phyloP scores from a whole-genome alignment of 2,888 invertebrate genomes.

The Gasteruption jaculator region DNA sequence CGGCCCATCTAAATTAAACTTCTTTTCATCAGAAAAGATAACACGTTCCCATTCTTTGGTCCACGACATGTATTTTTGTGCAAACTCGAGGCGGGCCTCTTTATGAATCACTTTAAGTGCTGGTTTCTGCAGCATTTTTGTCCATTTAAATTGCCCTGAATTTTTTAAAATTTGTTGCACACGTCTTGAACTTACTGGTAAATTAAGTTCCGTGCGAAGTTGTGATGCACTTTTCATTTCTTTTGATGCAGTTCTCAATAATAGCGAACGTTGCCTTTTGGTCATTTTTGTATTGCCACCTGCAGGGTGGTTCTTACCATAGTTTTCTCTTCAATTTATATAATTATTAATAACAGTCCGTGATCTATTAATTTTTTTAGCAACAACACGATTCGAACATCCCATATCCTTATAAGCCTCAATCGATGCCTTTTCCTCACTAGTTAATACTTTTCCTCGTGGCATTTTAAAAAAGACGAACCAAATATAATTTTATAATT shows the following conservation, averaged over 20 bases:
- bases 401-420: constrained; percentile 5
- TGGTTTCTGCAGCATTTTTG: constrained; percentile 8
- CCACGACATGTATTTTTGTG: constrained; percentile 5
- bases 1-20: constrained; percentile 11
- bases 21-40: constrained; percentile 11
- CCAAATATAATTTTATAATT: no score
- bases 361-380: constrained; percentile 5
- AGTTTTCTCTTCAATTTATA: constrained; percentile 1
- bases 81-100: constrained; percentile 3
- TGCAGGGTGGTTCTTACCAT: constrained; percentile 10
- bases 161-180: constrained; percentile 12
- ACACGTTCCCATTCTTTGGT: constrained; percentile 6
- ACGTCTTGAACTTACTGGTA: constrained; percentile 4
- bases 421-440: constrained; percentile 7
- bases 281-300: constrained; percentile 7
- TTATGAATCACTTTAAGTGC: constrained; percentile 5
- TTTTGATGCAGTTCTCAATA: constrained; percentile 2
- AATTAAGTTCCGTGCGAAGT: background rate
- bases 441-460: constrained; percentile 6
- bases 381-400: constrained; percentile 3
- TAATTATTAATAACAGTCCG: background rate
- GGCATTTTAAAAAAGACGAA: constrained; percentile 9
- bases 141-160: constrained; percentile 8
- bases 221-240: constrained; percentile 7
- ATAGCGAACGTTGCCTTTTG: background rate